Evolutionary conservation across 1,140 invertebrate species (phyloP).

Genomic region (Homarus americanus): DNA sequence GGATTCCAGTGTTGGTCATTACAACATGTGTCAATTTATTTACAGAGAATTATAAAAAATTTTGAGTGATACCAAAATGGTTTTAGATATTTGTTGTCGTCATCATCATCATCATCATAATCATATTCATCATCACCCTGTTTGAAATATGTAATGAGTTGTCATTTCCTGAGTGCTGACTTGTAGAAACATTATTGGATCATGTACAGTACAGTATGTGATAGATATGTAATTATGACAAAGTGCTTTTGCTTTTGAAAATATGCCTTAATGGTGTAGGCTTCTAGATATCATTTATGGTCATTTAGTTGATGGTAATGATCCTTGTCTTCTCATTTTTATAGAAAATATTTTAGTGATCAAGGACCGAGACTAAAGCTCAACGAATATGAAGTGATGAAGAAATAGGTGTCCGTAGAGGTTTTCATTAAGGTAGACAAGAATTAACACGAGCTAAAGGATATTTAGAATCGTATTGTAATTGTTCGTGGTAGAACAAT

Average conservation of each 20-base stretch:
- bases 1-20: too few relatives aligned
- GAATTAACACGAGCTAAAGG: too few relatives aligned
- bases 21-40: background rate
- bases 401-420: too few relatives aligned
- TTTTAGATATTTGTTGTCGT: background rate
- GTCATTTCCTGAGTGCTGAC: background rate
- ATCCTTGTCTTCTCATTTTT: too few relatives aligned
- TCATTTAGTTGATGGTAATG: background rate
- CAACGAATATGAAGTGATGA: too few relatives aligned
- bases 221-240: background rate
- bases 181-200: background rate
- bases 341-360: too few relatives aligned
- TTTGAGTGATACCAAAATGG: background rate
- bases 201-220: too few relatives aligned
- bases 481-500: too few relatives aligned
- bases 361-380: too few relatives aligned
- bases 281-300: background rate
- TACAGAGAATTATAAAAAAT: background rate
- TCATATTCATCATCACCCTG: too few relatives aligned
- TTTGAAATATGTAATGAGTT: background rate
- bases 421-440: too few relatives aligned
- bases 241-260: background rate
- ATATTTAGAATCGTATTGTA: too few relatives aligned
- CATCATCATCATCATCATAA: background rate
- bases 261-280: background rate